Evolutionary conservation across 1,140 invertebrate genomes (phyloP), one percentile per base, ranked within the genome.

Genomic region (Geopemphigus sp.): DNA sequence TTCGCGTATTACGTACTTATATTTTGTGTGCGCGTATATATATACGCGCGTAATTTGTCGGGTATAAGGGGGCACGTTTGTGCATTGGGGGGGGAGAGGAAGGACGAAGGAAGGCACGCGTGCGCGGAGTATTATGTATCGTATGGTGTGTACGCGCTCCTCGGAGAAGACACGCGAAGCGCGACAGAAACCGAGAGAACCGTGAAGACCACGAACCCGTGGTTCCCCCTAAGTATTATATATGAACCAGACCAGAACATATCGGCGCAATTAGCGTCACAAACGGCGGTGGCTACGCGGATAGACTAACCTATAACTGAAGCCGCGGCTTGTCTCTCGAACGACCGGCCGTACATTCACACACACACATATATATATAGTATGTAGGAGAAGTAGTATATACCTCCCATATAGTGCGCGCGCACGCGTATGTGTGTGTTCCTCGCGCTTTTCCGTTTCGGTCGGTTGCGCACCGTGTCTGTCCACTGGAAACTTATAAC

Each of bases 181-280:
- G 73, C 73, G 39, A 78, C 73, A 63, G 73, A 59, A 56, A 74
- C 54, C 24, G 29, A 78, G 73, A 47, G 56, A 50, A 78, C 73
- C 73, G 73, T 78, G 73, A 78, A 78, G 73, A 78, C 73, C 73
- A 78, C 73, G 73, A 78, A 78, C 73, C 73, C 73, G 73, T 78
- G 73, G 73, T 78, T 78, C 73, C 72, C 73, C 73, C 39, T 22
- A 22, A 39, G 32, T 39, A 39, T n/a, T n/a, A n/a, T 39, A 8
- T 39, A 39, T 78, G 56, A 78, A 78, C 74, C 74, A 78, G 74
- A 78, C 74, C 74, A 63, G 57, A 78, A 78, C 74, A 47, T 59
- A 63, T 78, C 74, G 74, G 74, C 74, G 74, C 74, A 78, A 78
- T 78, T 78, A 78, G 39, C 73, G 73, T 76, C 73, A 61, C 57